A percentile compares a stretch with the other conserved stretches of the same genome.
phyloP scores from a whole-genome alignment of 2,113 vertebrate genomes.

The Corydoras maculifer region DNA sequence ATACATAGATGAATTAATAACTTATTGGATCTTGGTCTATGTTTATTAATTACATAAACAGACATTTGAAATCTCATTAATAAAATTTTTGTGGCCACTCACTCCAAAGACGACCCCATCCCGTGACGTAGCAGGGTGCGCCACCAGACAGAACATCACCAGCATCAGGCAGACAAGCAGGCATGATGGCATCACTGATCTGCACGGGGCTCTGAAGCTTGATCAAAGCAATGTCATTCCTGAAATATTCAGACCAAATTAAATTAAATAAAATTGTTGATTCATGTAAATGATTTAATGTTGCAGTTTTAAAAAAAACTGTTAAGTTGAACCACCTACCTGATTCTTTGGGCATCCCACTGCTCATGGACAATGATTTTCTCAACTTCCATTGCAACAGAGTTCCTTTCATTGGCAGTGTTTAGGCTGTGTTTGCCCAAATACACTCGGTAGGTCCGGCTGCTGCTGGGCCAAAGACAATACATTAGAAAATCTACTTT shows the following conservation, averaged over 20 bases:
- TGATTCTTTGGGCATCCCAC: slow-evolving; percentile 71
- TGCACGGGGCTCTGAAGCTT: slow-evolving; percentile 67
- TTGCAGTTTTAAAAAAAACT: background rate
- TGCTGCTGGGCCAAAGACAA: slow-evolving; percentile 48
- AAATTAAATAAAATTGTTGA: too few species aligned
- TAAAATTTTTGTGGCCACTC: slow-evolving; percentile 43
- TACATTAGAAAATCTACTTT: background rate
- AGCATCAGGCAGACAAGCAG: slow-evolving; percentile 68
- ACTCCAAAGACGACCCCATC: slow-evolving; percentile 90
- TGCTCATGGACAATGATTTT: slow-evolving; percentile 66
- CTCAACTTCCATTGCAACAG: slow-evolving; percentile 56
- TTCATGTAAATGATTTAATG: too few species aligned
- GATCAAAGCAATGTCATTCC: slow-evolving; percentile 87
- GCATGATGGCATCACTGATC: slow-evolving; percentile 57
- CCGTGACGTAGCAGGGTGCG: slow-evolving; percentile 75
- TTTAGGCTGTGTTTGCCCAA: slow-evolving; percentile 75
- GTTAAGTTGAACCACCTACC: slow-evolving; percentile 40
- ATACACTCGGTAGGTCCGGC: slow-evolving; percentile 66
- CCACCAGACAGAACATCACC: slow-evolving; percentile 53
- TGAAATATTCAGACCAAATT: slow-evolving; percentile 39
- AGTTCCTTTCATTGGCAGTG: slow-evolving; percentile 53
- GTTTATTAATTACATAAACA: too few species aligned
- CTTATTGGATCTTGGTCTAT: too few species aligned
- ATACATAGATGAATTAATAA: too few species aligned
- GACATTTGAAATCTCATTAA: too few species aligned